These are phyloP conservation scores for Conomelus anceps DNA, from an alignment of 2,888 invertebrate species.

Conservation along the genomic window DNA sequence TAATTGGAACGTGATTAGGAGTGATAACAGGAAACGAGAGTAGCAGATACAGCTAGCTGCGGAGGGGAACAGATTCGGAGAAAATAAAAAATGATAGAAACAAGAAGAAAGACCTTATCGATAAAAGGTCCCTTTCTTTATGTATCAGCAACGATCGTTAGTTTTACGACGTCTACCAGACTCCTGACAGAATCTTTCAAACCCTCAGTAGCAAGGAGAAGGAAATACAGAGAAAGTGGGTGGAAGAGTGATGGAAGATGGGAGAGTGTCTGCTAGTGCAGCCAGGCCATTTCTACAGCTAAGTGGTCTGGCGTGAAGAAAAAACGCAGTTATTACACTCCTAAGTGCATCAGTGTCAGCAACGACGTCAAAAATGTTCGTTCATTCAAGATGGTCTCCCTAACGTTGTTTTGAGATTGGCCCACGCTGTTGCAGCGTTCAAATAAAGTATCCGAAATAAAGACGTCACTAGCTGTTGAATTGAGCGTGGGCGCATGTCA, in stretches of 20 bases:
- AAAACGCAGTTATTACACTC: background rate
- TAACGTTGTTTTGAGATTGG: background rate
- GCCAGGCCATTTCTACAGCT: background rate
- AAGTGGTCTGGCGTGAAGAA: background rate
- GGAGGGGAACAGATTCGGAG: background rate
- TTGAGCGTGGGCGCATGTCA: background rate
- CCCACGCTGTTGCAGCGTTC: background rate
- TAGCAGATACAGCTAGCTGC: background rate
- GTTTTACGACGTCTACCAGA: background rate
- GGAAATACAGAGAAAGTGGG: background rate
- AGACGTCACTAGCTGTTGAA: background rate
- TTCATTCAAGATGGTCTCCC: background rate
- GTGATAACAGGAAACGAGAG: too few relatives aligned
- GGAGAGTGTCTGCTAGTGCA: background rate
- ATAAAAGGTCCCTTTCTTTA: background rate
- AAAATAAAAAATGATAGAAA: background rate
- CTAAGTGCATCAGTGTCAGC: background rate
- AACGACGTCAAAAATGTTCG: background rate
- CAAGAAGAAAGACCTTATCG: background rate
- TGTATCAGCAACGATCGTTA: background rate
- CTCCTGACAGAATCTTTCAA: background rate
- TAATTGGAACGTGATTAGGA: background rate
- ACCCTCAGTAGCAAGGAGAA: background rate
- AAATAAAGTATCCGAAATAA: background rate
- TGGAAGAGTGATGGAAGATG: background rate